Evolutionary conservation across 2,797 vertebrate species (phyloP), one percentile per base, ranked within the genome.

Genomic region (Lacerta viridis): DNA sequence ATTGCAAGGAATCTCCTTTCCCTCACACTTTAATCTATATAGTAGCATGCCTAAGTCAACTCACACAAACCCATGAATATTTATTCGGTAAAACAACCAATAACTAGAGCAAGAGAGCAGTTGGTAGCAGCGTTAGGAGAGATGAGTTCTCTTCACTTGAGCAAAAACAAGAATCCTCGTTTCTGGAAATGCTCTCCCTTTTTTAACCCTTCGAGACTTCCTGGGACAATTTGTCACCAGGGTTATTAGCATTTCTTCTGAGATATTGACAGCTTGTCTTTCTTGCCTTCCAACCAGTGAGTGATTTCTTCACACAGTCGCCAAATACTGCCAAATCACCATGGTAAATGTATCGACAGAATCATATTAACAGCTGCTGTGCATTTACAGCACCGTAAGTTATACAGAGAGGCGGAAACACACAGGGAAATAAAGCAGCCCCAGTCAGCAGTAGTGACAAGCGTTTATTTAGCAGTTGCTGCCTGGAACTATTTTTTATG

Each of bases 181-280:
- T 90, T 94, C 25, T 81, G 94, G 94, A 97, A 96, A 93, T 92
- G 94, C 94, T 91, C 93, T 95, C 39, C 95, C 92, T 94, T 93
- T 85, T 93, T 94, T 96, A 97, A 97, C 97, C 96, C 96, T 97
- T 96, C 89, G 96, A 97, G 96, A 97, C 95, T 96, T 96, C 95
- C 90, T 90, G 94, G 94, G 96, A 96, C 90, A 93, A 97, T 97
- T 95, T 97, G 97, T 97, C 97, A 97, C 95, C 1, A 23, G 96
- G 97, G 98, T 98, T 97, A 98, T 99, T 98, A 98, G 97, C 98
- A 98, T 98, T 98, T 97, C 97, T 97, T 95, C 96, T 96, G 94
- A 94, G 95, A 97, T 98, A 98, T 98, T 98, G 98, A 98, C 97
- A 97, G 95, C 97, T 95, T 97, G 97, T 97, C 97, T 96, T 97